Base-by-base conservation (phyloP, 2,888 invertebrate species). In the Ophion slaviceki region DNA sequence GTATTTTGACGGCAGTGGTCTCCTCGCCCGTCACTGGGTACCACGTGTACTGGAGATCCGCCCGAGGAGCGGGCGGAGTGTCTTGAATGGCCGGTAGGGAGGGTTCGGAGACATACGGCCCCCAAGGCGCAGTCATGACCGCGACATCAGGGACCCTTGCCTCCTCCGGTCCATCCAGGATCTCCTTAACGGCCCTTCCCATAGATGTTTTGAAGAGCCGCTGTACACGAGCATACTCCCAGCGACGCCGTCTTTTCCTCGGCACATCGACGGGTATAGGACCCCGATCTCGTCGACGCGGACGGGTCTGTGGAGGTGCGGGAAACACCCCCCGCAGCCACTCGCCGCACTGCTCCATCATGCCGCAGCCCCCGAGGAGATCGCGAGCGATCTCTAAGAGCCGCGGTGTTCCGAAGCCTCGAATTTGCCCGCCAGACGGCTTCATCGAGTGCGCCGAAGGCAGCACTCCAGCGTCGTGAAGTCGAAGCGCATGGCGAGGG, bases 201-300 rank as follows among this genome's bases (percentile, higher is more conserved):
- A 85, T 78, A n/a, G 62, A 53, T 0, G 17, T 57, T 57, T 81
- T 64, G 53, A 85, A 88, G 2, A 87, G 59, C 4, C 77, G 90
- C 75, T 88, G 87, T 6, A 85, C 74, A 47, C 85, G 79, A 20
- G 86, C 85, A 62, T 95, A 86, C 45, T 78, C 78, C 59, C 45
- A 95, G 95, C 95, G 95, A 95, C 95, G 95, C 95, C 95, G 95
- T 95, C 95, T 95, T 95, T 95, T 95, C 95, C 95, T 95, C 95
- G 95, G 95, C 95, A 95, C 95, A 95, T 95, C 95, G 95, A 95
- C 95, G 95, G 95, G 95, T 95, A 95, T 95, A 95, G 95, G 96
- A 95, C 95, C 95, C 95, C 95, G 94, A 96, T 96, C 95, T 95
- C 95, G 95, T 95, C 59, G 20, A n/a, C 40, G 67, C 57, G 40